Evolutionary conservation across 1,140 invertebrate species (phyloP).

Genomic region (Sipha flava): DNA sequence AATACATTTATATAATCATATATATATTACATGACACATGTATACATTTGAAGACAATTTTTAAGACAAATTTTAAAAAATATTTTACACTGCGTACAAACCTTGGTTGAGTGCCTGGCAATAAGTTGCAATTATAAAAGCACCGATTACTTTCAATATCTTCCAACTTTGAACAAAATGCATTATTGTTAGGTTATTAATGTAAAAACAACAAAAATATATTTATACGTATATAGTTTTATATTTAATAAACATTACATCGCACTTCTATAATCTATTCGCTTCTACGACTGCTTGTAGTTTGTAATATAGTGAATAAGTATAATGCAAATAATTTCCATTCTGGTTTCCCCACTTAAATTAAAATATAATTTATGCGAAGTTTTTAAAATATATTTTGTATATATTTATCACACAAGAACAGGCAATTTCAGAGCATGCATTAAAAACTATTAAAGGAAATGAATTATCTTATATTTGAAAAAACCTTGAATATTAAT

Average conservation of each 20-base stretch:
- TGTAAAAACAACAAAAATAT: neutral
- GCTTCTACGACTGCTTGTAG: too few relatives aligned
- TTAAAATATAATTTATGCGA: too few relatives aligned
- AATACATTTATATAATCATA: too few relatives aligned
- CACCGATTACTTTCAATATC: neutral
- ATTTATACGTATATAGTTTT: neutral
- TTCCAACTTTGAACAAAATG: neutral
- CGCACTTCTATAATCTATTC: too few relatives aligned
- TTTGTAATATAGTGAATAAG: neutral
- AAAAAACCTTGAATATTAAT: constrained; percentile 27
- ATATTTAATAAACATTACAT: neutral
- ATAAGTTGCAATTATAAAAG: neutral
- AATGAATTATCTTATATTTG: constrained; percentile 9
- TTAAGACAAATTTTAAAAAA: too few relatives aligned
- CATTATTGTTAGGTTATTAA: neutral
- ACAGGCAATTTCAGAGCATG: too few relatives aligned
- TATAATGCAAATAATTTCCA: neutral
- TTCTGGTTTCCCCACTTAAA: neutral
- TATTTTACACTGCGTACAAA: too few relatives aligned
- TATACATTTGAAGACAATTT: too few relatives aligned
- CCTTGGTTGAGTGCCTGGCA: constrained; percentile 9
- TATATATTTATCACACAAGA: too few relatives aligned
- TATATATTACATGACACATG: too few relatives aligned
- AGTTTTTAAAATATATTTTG: too few relatives aligned
- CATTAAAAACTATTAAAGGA: neutral